Evolutionary conservation across 2,797 vertebrate genomes (phyloP), one percentile per base, ranked within the genome.

Genomic region (Lagodon rhomboides): DNA sequence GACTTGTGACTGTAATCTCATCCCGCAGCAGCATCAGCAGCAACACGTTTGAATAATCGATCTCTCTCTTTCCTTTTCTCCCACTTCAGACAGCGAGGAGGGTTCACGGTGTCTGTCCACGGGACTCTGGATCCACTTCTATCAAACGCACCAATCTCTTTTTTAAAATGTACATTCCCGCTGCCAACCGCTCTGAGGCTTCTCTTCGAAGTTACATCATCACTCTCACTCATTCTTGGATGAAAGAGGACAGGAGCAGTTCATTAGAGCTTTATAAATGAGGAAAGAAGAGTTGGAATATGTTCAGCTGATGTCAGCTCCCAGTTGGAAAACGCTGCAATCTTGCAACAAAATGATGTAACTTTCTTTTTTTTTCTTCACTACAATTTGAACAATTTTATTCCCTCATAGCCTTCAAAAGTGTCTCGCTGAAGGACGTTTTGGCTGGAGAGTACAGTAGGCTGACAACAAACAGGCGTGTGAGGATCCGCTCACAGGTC

Each of bases 291-390:
- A 80, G 56, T 20, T 71, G 47, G 56, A 77, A 81, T 47, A 69
- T 83, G 73, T 82, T 86, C 67, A 84, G 79, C 85, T 90, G 82
- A 87, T 89, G 83, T 89, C 85, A 85, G 82, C 82, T 83, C 84
- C 84, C 84, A 65, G 70, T 59, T 63, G 82, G 66, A 80, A 34
- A 81, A 71, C 66, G 25, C 44, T 79, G 90, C 87, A 89, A 88
- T 86, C 66, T 67, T 72, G 63, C 77, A 56, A 65, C 67, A 82
- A 74, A 76, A 69, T 92, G 89, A 93, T 84, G 87, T 12, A 89
- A 92, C 54, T 25, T 30, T 54, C 60, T 50, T 49, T 69, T 59
- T 30, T 73, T 75, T 51, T 68, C 68, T 18, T 22, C 1, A 77
- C 66, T 55, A 79, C 38, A 81, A 71, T 89, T 75, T 79, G 20